Conservation (phyloP, 2,113 vertebrate genomes). For the Urocolius indicus region DNA sequence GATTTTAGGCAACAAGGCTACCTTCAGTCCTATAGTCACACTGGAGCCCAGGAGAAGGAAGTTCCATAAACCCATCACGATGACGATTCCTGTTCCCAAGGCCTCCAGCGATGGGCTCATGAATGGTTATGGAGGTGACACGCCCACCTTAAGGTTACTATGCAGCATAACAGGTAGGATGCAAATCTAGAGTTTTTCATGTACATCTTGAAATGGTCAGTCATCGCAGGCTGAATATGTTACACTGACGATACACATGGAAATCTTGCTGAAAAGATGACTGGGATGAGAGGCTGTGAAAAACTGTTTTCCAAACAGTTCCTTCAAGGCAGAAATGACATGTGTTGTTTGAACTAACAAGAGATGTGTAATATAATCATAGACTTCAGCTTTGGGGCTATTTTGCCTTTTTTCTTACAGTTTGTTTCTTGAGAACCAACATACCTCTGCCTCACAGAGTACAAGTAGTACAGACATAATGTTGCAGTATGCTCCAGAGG, state of each 20-base stretch:
- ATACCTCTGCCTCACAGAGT: neutral
- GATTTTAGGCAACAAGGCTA: constrained; percentile 94
- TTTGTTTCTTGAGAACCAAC: neutral
- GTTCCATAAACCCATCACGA: constrained; percentile 98
- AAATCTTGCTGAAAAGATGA: neutral
- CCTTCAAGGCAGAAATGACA: neutral
- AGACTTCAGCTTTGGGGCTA: rapidly evolving
- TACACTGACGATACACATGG: neutral
- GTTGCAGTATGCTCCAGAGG: neutral
- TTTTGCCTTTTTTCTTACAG: neutral
- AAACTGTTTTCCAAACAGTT: neutral
- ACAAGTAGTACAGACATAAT: neutral
- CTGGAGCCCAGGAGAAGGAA: constrained; percentile 96
- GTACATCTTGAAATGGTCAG: neutral
- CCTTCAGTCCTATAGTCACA: constrained; percentile 96
- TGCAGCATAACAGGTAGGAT: constrained; percentile 96
- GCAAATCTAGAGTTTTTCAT: neutral
- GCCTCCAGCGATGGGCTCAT: constrained; percentile 84
- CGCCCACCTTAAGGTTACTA: constrained; percentile 90
- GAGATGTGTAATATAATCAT: neutral
- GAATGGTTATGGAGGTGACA: constrained; percentile 90
- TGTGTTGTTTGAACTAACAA: neutral
- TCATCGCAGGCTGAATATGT: neutral
- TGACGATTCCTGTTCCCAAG: constrained; percentile 96
- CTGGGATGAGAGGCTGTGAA: neutral